These are phyloP conservation scores for Lathamus discolor DNA, from an alignment of 2,113 vertebrate genomes.

Conservation along the genomic window DNA sequence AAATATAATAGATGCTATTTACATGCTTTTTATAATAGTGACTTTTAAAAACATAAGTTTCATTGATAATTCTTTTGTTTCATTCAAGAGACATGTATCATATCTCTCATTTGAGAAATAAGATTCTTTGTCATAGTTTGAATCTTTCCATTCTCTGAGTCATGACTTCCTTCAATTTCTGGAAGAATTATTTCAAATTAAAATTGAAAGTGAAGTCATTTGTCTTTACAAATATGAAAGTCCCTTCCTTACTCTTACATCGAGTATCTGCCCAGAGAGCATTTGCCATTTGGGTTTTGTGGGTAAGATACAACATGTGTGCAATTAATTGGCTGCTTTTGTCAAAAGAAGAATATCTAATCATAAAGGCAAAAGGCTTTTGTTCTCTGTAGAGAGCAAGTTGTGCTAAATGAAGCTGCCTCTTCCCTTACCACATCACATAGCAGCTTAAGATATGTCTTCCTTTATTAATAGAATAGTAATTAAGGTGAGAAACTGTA, in stretches of 20 bases:
- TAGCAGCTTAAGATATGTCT: not conserved
- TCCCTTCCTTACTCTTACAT: conserved; percentile 10
- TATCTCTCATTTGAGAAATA: not conserved
- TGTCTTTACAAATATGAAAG: conserved; percentile 27
- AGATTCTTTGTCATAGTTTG: conserved; percentile 6
- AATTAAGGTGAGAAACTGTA: conserved; percentile 31
- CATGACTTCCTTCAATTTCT: conserved; percentile 19
- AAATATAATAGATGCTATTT: not conserved
- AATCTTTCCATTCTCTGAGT: not conserved
- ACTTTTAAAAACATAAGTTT: conserved; percentile 10
- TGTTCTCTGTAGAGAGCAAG: conserved; percentile 37
- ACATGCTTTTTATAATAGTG: not conserved
- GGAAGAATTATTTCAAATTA: not conserved
- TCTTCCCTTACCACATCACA: not conserved
- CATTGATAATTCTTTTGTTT: conserved; percentile 1
- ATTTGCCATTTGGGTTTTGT: conserved; percentile 34
- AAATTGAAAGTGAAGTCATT: conserved; percentile 15
- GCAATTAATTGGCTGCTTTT: conserved; percentile 49
- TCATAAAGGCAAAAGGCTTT: conserved; percentile 46
- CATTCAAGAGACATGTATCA: not conserved
- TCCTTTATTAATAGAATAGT: conserved; percentile 14
- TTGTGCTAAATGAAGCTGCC: not conserved
- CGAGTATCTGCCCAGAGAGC: not conserved
- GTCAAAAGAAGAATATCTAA: conserved; percentile 51
- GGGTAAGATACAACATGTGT: not conserved